These are phyloP conservation scores for Prosopocoilus inquinatus DNA, from an alignment of 2,888 invertebrate species.

Conservation along the genomic window DNA sequence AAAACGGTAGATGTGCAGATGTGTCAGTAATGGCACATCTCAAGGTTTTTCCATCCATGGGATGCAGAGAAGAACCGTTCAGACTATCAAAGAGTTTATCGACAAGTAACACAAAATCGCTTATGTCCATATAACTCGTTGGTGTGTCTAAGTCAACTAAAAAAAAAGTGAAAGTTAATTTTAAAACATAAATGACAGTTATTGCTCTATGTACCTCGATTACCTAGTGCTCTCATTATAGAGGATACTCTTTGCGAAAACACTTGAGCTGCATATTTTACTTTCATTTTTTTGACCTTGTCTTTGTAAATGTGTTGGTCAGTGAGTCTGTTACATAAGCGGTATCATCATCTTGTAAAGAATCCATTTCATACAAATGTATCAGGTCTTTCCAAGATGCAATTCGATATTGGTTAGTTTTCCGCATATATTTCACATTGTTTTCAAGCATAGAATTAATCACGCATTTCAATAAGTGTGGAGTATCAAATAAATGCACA, in stretches of 20 bases:
- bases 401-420: neutral
- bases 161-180: too few species aligned
- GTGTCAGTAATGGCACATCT: too few species aligned
- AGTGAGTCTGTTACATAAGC: constrained; percentile 8
- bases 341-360: constrained; percentile 6
- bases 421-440: constrained; percentile 3
- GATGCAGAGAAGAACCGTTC: too few species aligned
- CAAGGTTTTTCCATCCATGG: too few species aligned
- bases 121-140: too few species aligned
- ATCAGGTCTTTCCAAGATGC: constrained; percentile 12
- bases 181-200: too few species aligned
- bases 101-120: too few species aligned
- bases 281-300: constrained; percentile 20
- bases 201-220: too few species aligned
- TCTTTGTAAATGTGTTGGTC: constrained; percentile 14
- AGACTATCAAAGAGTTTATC: too few species aligned
- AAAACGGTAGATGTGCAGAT: too few species aligned
- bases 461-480: constrained; percentile 18
- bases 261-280: constrained; percentile 6
- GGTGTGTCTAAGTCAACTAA: too few species aligned
- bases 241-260: constrained; percentile 14
- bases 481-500: constrained; percentile 17
- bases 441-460: constrained; percentile 13
- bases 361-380: constrained; percentile 15
- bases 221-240: constrained; percentile 5